Evolutionary conservation across 2,888 invertebrate genomes (phyloP), one percentile per base, ranked within the genome.

Genomic region (Chydorus sphaericus): DNA sequence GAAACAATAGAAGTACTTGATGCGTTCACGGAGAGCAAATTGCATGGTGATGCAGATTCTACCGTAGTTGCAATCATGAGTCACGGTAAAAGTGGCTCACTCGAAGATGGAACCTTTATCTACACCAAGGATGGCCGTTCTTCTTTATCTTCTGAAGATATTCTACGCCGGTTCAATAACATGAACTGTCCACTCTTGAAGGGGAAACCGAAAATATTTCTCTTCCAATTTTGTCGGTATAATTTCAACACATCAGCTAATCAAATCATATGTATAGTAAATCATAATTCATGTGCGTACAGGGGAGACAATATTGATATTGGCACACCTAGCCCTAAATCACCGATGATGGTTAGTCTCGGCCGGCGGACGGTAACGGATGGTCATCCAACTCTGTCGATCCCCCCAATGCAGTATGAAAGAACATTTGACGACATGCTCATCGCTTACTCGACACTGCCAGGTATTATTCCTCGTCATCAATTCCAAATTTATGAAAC

Each of bases 171-270:
- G 62, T 83, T 84, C 68, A 75, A 74, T 63, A 75, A 77, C 63
- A 62, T 65, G 16, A 71, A 70, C 55, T 77, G 80, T 65, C 71
- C 72, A 1, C 65, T 67, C 55, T 70, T 83, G 58, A 63, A 66
- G 10, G 71, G 74, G 54, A 78, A 81, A 63, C 83, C 84, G 23
- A 84, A 84, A 70, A 77, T 85, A 56, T 80, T 84, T 65, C 74
- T 85, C 58, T 82, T 83, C 65, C 84, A 84, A 65, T 77, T 78
- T 61, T 84, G 83, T 69, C 75, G 82, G 79, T 73, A 20, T 8
- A 14, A 20, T 26, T 20, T n/a, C n/a, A 7, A 44, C 7, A 26
- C 14, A 10, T 16, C 14, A 7, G 3, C 14, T n/a, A 38, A 38
- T n/a, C 16, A 38, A n/a, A 38, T 16, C 20, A 4, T 20, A 2